Percentiles rank a stretch among this genome's conserved stretches.
Evolutionary conservation across 2,113 vertebrate species (phyloP).

Genomic region (Equus przewalskii): DNA sequence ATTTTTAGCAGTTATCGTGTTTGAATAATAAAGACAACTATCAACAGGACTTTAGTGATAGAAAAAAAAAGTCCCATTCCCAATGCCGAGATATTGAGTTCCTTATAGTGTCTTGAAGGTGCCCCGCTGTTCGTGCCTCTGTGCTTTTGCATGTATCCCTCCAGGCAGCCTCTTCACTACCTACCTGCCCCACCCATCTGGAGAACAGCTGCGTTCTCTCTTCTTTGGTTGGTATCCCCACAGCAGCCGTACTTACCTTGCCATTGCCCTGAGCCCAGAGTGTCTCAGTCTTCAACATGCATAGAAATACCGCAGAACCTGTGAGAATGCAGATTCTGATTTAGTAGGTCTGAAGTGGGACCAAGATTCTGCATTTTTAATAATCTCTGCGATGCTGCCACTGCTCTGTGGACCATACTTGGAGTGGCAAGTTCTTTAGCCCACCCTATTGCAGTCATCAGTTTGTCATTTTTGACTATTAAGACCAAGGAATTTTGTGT

Average conservation of each 20-base stretch:
- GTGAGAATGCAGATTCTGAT: not conserved
- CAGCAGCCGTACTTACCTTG: not conserved
- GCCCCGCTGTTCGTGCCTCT: not conserved
- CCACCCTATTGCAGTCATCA: not conserved
- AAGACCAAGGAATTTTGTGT: not conserved
- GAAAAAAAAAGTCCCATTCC: not conserved
- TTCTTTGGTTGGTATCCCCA: not conserved
- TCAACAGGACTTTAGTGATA: not conserved
- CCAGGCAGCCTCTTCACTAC: not conserved
- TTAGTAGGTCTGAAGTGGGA: not conserved
- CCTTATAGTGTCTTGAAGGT: not conserved
- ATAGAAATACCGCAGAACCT: not conserved
- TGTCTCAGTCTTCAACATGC: not conserved
- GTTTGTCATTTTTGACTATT: not conserved
- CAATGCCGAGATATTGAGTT: not conserved
- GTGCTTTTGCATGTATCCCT: not conserved
- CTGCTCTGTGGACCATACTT: not conserved
- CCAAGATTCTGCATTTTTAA: not conserved
- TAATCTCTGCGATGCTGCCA: not conserved
- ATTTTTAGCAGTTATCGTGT: not conserved
- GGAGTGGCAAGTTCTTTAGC: not conserved
- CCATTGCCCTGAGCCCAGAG: not conserved
- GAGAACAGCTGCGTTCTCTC: not conserved
- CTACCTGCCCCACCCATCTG: not conserved
- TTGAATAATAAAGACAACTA: not conserved